Evolutionary conservation across 2,797 vertebrate genomes (phyloP).

Genomic region (Numenius phaeopus): DNA sequence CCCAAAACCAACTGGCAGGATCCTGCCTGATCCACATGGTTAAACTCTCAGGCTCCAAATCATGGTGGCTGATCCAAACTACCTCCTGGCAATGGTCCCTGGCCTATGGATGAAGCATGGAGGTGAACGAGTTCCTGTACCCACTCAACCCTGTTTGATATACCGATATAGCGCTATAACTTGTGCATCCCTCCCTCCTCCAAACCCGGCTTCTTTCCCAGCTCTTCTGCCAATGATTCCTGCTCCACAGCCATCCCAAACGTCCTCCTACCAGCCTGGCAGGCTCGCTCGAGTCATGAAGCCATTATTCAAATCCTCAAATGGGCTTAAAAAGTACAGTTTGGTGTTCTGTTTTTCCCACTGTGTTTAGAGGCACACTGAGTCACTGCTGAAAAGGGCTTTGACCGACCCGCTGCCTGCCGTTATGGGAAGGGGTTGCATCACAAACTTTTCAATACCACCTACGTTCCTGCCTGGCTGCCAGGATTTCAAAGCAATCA

Average conservation of each 20-base stretch:
- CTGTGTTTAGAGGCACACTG: background rate
- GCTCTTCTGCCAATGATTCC: background rate
- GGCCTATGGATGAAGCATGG: background rate
- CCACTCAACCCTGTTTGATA: background rate
- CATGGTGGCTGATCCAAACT: background rate
- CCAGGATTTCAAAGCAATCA: conserved; percentile 27
- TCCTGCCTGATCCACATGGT: rapidly evolving
- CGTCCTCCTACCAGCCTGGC: conserved; percentile 20
- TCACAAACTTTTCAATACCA: conserved; percentile 16
- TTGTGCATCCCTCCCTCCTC: background rate
- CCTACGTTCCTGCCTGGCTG: background rate
- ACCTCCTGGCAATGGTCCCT: background rate
- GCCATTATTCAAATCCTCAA: background rate
- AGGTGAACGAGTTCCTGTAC: background rate
- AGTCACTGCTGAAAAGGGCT: conserved; percentile 32
- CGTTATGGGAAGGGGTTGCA: background rate
- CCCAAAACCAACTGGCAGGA: background rate
- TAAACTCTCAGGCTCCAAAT: background rate
- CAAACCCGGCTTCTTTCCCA: background rate
- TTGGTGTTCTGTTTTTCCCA: background rate
- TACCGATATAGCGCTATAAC: background rate
- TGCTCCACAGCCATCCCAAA: background rate
- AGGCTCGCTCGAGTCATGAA: background rate
- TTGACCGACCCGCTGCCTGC: background rate
- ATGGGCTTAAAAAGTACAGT: background rate